These are phyloP conservation scores for Ichneumoninae sp. DNA, from an alignment of 2,888 invertebrate species.

Conservation along the genomic window DNA sequence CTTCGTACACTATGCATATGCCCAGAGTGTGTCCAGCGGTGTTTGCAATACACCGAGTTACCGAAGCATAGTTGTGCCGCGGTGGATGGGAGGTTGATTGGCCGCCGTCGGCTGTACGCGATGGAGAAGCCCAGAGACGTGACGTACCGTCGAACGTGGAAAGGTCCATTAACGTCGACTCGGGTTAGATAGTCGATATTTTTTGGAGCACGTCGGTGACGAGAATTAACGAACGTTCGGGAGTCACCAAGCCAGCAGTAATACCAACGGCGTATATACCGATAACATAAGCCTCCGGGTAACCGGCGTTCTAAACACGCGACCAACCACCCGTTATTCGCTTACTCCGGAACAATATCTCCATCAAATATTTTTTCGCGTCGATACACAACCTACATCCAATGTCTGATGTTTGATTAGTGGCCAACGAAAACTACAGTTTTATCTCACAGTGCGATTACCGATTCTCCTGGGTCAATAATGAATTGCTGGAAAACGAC, in stretches of 20 bases:
- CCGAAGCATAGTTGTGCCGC: background rate
- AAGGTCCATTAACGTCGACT: conserved; percentile 63
- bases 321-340: background rate
- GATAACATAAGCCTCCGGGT: background rate
- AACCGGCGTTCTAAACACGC: conserved; percentile 2
- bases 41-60: conserved; percentile 5
- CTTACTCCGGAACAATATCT: background rate
- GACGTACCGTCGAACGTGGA: conserved; percentile 61
- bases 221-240: conserved; percentile 54
- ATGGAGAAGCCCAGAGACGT: conserved; percentile 57
- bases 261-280: conserved; percentile 5
- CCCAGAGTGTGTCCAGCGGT: background rate
- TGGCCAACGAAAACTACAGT: background rate
- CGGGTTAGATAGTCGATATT: conserved; percentile 60
- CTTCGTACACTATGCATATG: conserved; percentile 13
- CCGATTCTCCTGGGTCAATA: conserved; percentile 38
- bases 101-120: conserved; percentile 45
- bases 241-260: conserved; percentile 17
- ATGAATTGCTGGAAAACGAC: conserved; percentile 4
- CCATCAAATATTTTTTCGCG: too few relatives aligned
- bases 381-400: background rate
- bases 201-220: conserved; percentile 59
- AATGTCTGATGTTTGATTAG: background rate
- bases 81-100: conserved; percentile 38
- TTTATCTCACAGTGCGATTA: conserved; percentile 1